phyloP scores from a whole-genome alignment of 2,113 vertebrate species.

The Ahaetulla prasina region DNA sequence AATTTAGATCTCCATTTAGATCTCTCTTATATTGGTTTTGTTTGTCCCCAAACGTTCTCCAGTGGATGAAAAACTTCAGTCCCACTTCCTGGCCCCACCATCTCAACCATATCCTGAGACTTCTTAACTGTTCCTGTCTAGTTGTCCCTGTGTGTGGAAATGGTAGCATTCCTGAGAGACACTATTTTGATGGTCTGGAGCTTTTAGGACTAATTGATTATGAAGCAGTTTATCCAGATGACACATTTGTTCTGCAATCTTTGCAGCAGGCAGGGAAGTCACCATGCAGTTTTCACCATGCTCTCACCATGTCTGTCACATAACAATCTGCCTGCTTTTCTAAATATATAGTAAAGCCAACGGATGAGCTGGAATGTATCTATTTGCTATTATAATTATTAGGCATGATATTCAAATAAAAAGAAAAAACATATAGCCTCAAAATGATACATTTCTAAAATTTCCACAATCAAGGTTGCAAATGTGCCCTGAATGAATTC shows the following conservation, averaged over 20 bases:
- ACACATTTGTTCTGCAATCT: neutral
- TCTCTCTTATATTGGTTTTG: neutral
- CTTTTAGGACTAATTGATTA: neutral
- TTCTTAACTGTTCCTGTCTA: neutral
- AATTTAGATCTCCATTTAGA: neutral
- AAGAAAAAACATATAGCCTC: neutral
- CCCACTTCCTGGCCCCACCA: neutral
- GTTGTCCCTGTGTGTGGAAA: neutral
- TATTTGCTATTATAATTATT: neutral
- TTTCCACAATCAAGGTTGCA: neutral
- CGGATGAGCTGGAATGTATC: neutral
- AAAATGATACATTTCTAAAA: neutral
- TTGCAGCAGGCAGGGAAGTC: neutral
- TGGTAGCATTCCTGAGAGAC: neutral
- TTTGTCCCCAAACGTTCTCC: neutral
- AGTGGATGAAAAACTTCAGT: neutral
- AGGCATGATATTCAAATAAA: neutral
- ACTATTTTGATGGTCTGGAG: neutral
- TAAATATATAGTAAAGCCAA: neutral
- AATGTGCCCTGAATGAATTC: neutral
- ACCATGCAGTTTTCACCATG: neutral
- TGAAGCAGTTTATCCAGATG: neutral
- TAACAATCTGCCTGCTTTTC: neutral
- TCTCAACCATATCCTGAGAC: neutral
- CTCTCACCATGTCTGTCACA: neutral